These are phyloP conservation scores for Butorides virescens DNA, from an alignment of 2,113 vertebrate genomes.

Conservation along the genomic window DNA sequence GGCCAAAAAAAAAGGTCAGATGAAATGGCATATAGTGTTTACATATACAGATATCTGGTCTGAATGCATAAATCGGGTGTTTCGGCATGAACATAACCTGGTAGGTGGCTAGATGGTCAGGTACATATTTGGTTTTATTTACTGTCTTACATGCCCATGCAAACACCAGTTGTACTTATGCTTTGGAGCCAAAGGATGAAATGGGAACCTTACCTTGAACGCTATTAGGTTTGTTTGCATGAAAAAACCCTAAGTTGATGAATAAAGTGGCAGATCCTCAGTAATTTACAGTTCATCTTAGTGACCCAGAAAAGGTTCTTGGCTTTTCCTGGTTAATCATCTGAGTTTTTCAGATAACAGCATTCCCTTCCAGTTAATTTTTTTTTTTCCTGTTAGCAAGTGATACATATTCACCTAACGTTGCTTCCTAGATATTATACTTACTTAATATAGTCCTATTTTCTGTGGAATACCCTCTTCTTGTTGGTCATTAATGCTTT, in stretches of 20 bases:
- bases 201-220: neutral
- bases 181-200: neutral
- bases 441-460: neutral
- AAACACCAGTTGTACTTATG: neutral
- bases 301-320: neutral
- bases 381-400: neutral
- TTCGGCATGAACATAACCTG: neutral
- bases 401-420: neutral
- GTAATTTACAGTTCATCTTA: neutral
- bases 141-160: neutral
- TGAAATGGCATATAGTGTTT: neutral
- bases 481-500: neutral
- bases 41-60: no score
- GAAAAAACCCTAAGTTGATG: neutral
- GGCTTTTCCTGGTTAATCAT: neutral
- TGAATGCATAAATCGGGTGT: neutral
- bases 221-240: neutral
- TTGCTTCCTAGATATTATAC: neutral
- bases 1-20: neutral
- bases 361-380: neutral
- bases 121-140: neutral
- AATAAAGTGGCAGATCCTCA: neutral
- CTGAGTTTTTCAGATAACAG: neutral
- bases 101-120: neutral
- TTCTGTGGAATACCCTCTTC: neutral